These are phyloP conservation scores for Macaria notata DNA, from an alignment of 2,888 invertebrate species.

Conservation along the genomic window DNA sequence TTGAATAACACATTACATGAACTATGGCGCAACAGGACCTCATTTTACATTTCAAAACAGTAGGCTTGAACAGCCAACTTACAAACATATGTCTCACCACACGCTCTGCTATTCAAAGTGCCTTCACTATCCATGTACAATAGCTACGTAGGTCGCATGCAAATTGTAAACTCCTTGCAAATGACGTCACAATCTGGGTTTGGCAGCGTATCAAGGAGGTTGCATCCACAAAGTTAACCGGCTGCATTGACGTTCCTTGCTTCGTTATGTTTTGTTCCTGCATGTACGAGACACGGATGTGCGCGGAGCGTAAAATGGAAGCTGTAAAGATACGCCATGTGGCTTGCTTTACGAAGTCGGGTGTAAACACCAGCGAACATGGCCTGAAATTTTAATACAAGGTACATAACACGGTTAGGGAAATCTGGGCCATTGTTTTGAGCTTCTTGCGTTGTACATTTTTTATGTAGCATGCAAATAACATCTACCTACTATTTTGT, in stretches of 20 bases:
- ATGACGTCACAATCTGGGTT: conserved; percentile 24
- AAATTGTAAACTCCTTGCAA: conserved; percentile 19
- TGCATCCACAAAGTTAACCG: neutral
- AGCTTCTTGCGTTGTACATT: no score
- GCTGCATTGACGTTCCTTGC: neutral
- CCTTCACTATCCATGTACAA: neutral
- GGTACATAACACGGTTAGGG: no score
- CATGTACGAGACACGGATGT: neutral
- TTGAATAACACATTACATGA: no score
- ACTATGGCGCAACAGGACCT: no score
- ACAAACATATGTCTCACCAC: no score
- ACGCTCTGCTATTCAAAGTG: neutral
- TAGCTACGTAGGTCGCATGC: conserved; percentile 6
- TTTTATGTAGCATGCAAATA: no score
- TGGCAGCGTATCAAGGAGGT: conserved; percentile 19
- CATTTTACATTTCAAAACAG: no score
- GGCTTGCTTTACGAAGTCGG: neutral
- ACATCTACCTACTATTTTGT: no score
- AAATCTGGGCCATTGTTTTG: no score
- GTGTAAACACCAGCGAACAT: no score
- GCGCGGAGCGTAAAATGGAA: neutral
- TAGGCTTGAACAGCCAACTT: no score
- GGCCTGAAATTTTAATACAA: no score
- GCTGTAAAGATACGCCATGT: neutral
- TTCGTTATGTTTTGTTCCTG: conserved; percentile 14